A percentile compares a stretch with the other conserved stretches of the same genome.
Evolutionary conservation across 2,888 invertebrate species (phyloP).

Genomic region (Pyrochroa serraticornis): DNA sequence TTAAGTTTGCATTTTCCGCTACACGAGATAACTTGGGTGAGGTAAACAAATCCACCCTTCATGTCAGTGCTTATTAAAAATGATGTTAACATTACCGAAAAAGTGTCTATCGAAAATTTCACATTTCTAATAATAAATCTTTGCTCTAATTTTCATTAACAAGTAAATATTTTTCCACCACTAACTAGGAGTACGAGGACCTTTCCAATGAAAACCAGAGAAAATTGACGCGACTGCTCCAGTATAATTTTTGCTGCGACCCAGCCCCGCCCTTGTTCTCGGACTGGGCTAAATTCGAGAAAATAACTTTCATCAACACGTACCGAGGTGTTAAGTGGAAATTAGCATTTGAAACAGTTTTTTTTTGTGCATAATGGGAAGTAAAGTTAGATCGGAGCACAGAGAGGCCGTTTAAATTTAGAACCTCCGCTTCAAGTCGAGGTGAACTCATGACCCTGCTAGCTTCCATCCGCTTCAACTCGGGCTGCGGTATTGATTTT

Average conservation of each 20-base stretch:
- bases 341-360: constrained; percentile 29
- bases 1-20: no score
- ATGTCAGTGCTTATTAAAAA: no score
- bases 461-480: constrained; percentile 35
- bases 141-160: no score
- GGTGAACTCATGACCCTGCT: constrained; percentile 45
- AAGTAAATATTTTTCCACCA: no score
- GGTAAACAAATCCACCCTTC: no score
- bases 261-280: not conserved
- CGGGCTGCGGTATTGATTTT: constrained; percentile 32
- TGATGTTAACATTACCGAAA: no score
- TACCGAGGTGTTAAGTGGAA: constrained; percentile 23
- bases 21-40: no score
- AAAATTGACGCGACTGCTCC: no score
- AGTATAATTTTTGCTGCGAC: not conserved
- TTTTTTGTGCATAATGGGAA: constrained; percentile 29
- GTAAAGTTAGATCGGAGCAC: constrained; percentile 18
- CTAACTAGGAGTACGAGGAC: no score
- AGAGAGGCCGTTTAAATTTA: constrained; percentile 39
- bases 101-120: no score
- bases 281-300: not conserved
- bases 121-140: no score
- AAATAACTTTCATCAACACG: constrained; percentile 11
- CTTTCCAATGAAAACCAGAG: no score
- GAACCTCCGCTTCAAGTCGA: constrained; percentile 39